phyloP scores from a whole-genome alignment of 2,797 vertebrate genomes.

The Sebastiscus tertius region DNA sequence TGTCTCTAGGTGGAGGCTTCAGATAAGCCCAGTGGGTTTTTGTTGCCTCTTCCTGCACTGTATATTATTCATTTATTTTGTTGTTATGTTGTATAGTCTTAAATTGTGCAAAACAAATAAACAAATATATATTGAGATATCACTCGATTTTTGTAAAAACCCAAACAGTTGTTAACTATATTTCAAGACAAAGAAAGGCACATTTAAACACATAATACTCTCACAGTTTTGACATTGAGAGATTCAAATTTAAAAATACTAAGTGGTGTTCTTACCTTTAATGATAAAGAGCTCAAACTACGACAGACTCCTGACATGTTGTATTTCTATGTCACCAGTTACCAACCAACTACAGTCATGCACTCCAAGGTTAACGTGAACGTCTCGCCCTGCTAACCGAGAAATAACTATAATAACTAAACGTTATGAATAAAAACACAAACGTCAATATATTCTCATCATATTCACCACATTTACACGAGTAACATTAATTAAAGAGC shows the following conservation, averaged over 20 bases:
- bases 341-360: background rate
- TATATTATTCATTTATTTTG: too few species aligned
- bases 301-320: conserved; percentile 68
- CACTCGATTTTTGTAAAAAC: background rate
- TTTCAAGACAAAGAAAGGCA: background rate
- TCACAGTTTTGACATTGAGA: too few species aligned
- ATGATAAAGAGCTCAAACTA: conserved; percentile 35
- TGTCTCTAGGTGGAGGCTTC: too few species aligned
- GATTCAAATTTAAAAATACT: background rate
- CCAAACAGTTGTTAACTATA: background rate
- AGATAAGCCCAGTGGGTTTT: too few species aligned
- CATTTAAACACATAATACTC: background rate
- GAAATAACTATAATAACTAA: background rate
- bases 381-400: background rate
- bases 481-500: rapidly evolving
- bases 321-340: background rate
- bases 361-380: conserved; percentile 68
- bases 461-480: background rate
- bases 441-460: rapidly evolving
- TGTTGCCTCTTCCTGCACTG: too few species aligned
- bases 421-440: rapidly evolving
- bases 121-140: background rate
- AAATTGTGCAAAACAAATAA: too few species aligned
- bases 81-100: too few species aligned
- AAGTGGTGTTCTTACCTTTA: conserved; percentile 61